Base-by-base conservation (phyloP, 92 coral and sea anemone genomes). In the Epizoanthus illoricatus region DNA sequence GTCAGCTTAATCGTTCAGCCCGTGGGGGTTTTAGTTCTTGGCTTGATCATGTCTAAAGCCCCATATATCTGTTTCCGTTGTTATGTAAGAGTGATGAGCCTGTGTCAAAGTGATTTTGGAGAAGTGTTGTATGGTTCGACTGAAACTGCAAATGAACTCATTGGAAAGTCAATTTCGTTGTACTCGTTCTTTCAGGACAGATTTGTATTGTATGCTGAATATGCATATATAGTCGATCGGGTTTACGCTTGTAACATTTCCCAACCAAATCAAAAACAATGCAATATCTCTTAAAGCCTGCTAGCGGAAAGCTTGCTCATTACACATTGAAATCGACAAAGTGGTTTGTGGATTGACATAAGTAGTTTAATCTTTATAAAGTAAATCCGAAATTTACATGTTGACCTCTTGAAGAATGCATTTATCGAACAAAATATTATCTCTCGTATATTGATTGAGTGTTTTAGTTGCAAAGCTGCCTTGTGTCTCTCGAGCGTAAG, bases 391-490 rank as follows among this genome's bases (percentile, higher is more conserved):
- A 52, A 52, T 13, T 9, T 52, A 52, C 56, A 11, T 13, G 40
- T 52, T 74, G 63, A 55, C 47, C 52, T 28, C 66, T 74, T 74
- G 45, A 74, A 54, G 64, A 74, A 15, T 74, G 64, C 39, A 54
- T 47, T 10, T 73, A 52, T 74, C 33, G 23, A 74, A 57, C 65
- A 54, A 13, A 16, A 49, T 19, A 2, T 15, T 36, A 10, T 56
- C 36, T 42, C 9, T 43, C 80, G 59, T 21, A 54, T 74, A 57
- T 56, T 28, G 65, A 16, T 57, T 18, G n/a, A 49, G 73, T 33
- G 47, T 68, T 20, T 7, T 39, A 68, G 28, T 16, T 66, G 43
- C 8, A 7, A 66, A 6, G 52, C 8, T 33, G 69, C 7, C 69
- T 64, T 5, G 7, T 21, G 21, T 23, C 36, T 1, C 36, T 28